These are phyloP conservation scores for Neogale vison DNA, from an alignment of 2,113 vertebrate species.

Conservation along the genomic window DNA sequence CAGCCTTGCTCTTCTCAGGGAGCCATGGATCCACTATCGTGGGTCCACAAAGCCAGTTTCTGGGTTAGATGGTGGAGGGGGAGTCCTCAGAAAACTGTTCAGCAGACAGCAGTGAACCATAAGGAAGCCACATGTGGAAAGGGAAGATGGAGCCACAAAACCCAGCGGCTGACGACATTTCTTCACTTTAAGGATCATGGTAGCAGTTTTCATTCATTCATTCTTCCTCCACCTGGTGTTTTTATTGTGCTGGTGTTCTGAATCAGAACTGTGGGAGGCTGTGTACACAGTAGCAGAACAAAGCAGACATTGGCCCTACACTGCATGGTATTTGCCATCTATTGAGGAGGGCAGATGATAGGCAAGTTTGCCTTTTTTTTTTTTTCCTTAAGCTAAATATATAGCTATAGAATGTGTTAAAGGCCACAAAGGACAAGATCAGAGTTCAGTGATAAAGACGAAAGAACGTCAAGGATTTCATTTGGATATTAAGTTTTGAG, in stretches of 20 bases:
- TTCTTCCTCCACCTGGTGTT: not conserved
- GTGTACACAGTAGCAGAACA: not conserved
- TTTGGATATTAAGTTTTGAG: not conserved
- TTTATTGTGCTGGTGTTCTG: not conserved
- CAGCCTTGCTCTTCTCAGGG: not conserved
- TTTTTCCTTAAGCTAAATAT: not conserved
- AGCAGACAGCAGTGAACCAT: not conserved
- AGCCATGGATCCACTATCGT: not conserved
- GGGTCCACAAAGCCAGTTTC: not conserved
- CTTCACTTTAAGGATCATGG: not conserved
- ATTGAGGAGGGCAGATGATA: not conserved
- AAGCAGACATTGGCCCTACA: not conserved
- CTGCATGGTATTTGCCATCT: not conserved
- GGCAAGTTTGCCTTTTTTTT: not conserved
- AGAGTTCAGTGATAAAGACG: not conserved
- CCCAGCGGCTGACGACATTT: not conserved
- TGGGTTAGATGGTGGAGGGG: not conserved
- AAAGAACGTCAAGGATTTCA: not conserved
- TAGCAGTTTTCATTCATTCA: not conserved
- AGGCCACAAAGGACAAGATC: not conserved
- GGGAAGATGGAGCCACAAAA: not conserved
- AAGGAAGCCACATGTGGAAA: not conserved
- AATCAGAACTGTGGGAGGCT: not conserved
- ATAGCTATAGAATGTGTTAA: not conserved
- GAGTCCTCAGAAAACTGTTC: not conserved